Conservation (phyloP, 2,888 invertebrate genomes). For the Cheilosia variabilis region DNA sequence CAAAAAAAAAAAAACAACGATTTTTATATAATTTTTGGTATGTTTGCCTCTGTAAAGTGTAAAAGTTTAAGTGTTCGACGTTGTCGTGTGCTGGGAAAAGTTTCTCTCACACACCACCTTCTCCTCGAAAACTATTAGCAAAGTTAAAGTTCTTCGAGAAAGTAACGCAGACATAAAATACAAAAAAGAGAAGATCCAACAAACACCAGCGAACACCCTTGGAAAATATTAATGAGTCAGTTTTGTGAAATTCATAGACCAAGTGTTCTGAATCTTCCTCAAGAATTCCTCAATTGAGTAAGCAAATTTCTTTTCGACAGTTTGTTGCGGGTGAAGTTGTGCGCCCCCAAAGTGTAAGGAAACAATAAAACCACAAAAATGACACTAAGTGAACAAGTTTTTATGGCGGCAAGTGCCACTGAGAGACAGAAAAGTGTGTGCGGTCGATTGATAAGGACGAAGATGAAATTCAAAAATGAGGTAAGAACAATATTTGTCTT, state of each 20-base stretch:
- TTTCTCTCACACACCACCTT: conserved; percentile 7
- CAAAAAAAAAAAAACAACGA: conserved; percentile 5
- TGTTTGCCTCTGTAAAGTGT: conserved; percentile 66
- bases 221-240: conserved; percentile 67
- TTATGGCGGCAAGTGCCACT: conserved; percentile 62
- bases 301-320: background rate
- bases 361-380: conserved; percentile 42
- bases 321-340: background rate
- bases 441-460: conserved; percentile 62
- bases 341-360: background rate
- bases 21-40: conserved; percentile 30
- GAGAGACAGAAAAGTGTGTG: conserved; percentile 62
- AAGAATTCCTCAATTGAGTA: conserved; percentile 52
- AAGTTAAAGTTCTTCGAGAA: conserved; percentile 30
- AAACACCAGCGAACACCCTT: background rate
- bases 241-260: conserved; percentile 69
- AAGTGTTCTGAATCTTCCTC: conserved; percentile 30
- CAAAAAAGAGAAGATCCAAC: background rate
- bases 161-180: background rate
- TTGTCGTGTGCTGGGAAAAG: conserved; percentile 40
- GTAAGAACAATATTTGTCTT: conserved; percentile 27
- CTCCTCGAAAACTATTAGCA: conserved; percentile 18
- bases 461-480: conserved; percentile 43
- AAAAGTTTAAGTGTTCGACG: conserved; percentile 66
- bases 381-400: conserved; percentile 74